Conservation (phyloP, 2,113 vertebrate species). For the Brevimyrus niger region DNA sequence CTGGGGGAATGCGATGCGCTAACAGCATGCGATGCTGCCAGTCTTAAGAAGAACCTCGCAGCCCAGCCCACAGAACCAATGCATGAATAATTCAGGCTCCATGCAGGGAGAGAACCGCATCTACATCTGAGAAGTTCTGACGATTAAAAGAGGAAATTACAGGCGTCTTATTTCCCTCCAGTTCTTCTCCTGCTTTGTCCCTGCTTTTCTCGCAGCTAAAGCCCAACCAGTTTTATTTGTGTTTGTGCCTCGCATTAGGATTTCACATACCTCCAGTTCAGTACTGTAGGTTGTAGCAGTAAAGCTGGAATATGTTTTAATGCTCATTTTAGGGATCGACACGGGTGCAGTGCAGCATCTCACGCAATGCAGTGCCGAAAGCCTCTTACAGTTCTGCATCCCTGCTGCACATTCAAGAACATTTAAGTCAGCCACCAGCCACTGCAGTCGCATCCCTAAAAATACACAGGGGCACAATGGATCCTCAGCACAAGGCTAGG, state of each 20-base stretch:
- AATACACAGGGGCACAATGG: constrained; percentile 4
- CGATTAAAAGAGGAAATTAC: constrained; percentile 16
- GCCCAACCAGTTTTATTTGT: neutral
- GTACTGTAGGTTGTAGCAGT: neutral
- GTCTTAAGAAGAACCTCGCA: neutral
- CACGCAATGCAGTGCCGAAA: neutral
- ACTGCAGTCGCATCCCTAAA: constrained; percentile 4
- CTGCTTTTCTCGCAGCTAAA: neutral
- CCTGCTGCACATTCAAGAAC: neutral
- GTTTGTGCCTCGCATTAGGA: neutral
- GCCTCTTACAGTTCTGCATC: neutral
- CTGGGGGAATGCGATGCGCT: neutral
- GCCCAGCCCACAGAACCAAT: neutral
- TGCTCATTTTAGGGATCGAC: neutral
- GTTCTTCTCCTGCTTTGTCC: neutral
- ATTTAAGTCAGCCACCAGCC: neutral
- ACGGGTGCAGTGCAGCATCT: neutral
- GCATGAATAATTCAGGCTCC: constrained; percentile 14
- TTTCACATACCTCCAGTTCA: neutral
- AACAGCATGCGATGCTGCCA: neutral
- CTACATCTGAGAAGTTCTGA: constrained; percentile 12
- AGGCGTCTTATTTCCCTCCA: neutral
- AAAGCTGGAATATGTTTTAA: neutral
- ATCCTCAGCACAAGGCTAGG: neutral
- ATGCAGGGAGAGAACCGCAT: neutral